Evolutionary conservation across 2,888 invertebrate genomes (phyloP), one percentile per base, ranked within the genome.

Genomic region (Pterobdella sp.): DNA sequence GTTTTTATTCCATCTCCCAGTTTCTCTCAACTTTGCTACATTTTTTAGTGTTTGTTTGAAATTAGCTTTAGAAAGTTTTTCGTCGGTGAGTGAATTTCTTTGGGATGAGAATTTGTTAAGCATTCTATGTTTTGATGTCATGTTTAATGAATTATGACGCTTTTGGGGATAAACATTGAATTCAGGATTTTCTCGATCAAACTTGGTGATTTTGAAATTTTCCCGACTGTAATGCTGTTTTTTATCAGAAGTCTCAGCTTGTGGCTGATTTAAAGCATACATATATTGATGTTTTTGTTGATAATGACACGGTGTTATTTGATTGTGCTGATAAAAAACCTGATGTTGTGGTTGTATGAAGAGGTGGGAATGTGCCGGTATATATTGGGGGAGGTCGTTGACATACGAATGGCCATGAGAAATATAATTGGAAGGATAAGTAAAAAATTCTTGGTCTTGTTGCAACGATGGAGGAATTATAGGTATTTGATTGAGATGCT

Each of bases 31-130:
- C 14, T 22, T 26, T 4, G 18, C 60, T 26, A 56, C n/a, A 22
- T 56, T 56, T n/a, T 22, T 56, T 26, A 56, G n/a, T 22, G 60
- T 56, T n/a, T 56, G 60, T 4, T 56, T 56, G 60, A 56, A 56
- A 3, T 56, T 22, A 22, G 26, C n/a, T 26, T 56, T 56, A 14
- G 60, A 56, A 4, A 56, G 10, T n/a, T 56, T 56, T 56, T 56
- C 60, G n/a, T 56, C 60, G 3, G 60, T 56, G n/a, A 56, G 26
- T 18, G 60, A 56, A n/a, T 56, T 56, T 22, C 60, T 56, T n/a
- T 56, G 60, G 3, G 60, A 14, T 3, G 60, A 56, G 26, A 56
- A 56, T 26, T 22, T 56, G 18, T n/a, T 56, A 3, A n/a, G 4
- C 4, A 56, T 22, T 56, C 60, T 22, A n/a, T 56, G 18, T 7